phyloP scores from a whole-genome alignment of 2,797 vertebrate species.

The Fringilla coelebs region DNA sequence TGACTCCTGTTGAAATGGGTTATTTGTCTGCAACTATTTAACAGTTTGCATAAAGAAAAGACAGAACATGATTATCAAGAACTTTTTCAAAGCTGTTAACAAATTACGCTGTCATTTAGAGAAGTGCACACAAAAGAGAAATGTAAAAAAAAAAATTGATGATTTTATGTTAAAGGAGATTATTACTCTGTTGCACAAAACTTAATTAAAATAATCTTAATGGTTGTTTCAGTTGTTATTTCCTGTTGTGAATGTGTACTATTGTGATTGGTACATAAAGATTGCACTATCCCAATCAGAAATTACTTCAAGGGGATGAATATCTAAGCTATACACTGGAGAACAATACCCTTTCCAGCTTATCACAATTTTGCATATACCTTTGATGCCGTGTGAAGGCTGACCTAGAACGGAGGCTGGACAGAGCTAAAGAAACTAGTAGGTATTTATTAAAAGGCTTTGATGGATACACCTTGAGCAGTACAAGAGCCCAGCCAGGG shows the following conservation, averaged over 20 bases:
- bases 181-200: not conserved
- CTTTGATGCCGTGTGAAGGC: not conserved
- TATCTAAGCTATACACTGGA: not conserved
- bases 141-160: not conserved
- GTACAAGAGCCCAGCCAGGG: not conserved
- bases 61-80: not conserved
- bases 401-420: not conserved
- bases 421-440: not conserved
- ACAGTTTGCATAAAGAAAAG: not conserved
- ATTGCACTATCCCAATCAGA: not conserved
- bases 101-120: not conserved
- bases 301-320: not conserved
- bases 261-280: not conserved
- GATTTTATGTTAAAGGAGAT: not conserved
- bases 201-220: not conserved
- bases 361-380: not conserved
- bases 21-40: not conserved
- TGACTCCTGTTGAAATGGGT: not conserved
- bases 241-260: not conserved
- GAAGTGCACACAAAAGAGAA: not conserved
- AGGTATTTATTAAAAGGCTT: not conserved
- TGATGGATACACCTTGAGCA: not conserved
- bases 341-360: not conserved
- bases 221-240: not conserved
- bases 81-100: not conserved